A percentile compares a stretch with the other conserved stretches of the same genome.
Conservation (phyloP, 2,797 vertebrate genomes). For the Characodon lateralis region DNA sequence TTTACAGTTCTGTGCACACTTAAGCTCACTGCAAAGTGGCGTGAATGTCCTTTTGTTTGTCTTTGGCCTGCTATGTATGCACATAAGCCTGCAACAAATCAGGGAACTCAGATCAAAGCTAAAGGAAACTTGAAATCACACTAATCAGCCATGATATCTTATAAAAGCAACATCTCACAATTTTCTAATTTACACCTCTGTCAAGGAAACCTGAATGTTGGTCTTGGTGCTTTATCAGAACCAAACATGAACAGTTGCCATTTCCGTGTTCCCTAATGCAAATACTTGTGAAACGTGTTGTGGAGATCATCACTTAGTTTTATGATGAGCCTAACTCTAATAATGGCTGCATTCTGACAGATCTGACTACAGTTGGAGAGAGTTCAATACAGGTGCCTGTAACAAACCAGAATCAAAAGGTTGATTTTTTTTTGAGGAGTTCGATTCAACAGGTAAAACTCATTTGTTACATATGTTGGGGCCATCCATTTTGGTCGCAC, state of each 20-base stretch:
- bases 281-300: too few relatives aligned
- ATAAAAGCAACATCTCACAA: not conserved
- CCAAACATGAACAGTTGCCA: not conserved
- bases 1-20: conserved; percentile 5
- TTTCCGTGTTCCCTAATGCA: not conserved
- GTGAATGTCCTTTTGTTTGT: conserved; percentile 5
- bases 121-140: not conserved
- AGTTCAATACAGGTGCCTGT: not conserved
- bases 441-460: not conserved
- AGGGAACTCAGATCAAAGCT: not conserved
- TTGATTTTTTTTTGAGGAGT: too few relatives aligned
- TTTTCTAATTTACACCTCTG: not conserved
- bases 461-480: not conserved
- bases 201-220: not conserved
- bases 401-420: not conserved
- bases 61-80: conserved; percentile 4
- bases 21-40: conserved; percentile 10
- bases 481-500: too few relatives aligned
- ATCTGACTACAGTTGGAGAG: not conserved
- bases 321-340: not conserved
- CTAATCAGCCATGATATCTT: not conserved
- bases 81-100: conserved; percentile 7
- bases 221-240: not conserved
- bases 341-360: not conserved
- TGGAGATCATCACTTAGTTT: not conserved